A percentile compares a stretch with the other conserved stretches of the same genome.
Conservation (phyloP, 2,113 vertebrate genomes). For the Dryoscopus gambensis region DNA sequence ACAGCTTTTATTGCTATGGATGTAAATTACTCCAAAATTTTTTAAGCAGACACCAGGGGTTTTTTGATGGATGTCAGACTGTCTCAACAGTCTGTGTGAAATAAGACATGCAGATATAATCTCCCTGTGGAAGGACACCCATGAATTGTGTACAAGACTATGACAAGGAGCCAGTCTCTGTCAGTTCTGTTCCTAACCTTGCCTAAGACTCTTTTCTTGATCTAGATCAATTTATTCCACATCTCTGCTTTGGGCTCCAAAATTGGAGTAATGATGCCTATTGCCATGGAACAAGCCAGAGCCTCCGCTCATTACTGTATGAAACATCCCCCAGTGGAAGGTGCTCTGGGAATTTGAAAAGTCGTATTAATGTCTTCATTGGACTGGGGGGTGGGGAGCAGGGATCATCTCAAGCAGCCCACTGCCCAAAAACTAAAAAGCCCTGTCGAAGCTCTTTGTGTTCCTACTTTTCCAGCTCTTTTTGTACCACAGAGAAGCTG, state of each 20-base stretch:
- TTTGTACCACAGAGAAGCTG: background rate
- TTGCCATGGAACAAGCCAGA: background rate
- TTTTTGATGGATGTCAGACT: background rate
- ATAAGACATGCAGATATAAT: background rate
- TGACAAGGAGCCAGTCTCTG: background rate
- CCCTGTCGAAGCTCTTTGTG: background rate
- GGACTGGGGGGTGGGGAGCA: background rate
- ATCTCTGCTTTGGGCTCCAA: background rate
- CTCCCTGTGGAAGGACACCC: background rate
- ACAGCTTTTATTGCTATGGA: slow-evolving; percentile 1
- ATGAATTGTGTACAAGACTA: background rate
- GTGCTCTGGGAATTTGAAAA: background rate
- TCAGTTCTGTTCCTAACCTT: background rate
- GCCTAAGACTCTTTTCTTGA: background rate
- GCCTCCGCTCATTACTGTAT: background rate
- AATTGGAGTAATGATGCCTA: background rate
- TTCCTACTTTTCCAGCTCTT: background rate
- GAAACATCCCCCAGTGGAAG: background rate
- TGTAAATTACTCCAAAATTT: background rate
- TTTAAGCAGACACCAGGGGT: background rate
- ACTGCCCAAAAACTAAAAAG: background rate
- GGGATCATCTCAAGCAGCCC: background rate
- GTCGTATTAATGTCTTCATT: background rate
- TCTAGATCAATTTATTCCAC: background rate
- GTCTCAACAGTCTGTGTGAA: background rate